Evolutionary conservation across 1,140 invertebrate species (phyloP), one percentile per base, ranked within the genome.

Genomic region (Drosophila novamexicana): DNA sequence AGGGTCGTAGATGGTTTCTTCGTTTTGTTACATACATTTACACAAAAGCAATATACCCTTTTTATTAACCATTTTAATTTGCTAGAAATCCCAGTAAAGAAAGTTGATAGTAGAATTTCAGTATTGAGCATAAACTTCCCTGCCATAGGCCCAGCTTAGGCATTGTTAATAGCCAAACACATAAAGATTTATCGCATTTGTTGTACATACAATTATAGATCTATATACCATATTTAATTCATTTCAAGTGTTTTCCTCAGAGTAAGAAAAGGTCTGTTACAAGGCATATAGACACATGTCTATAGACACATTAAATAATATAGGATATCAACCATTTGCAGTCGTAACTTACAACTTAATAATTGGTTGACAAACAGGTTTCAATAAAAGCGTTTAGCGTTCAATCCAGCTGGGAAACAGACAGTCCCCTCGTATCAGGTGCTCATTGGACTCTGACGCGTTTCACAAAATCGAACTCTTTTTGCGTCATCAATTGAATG

Each of bases 401-500:
- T 16, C 10, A 56, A 40, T n/a, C 18, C 40, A 47, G 16, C 1
- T 56, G 53, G 36, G 10, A 5, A 6, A n/a, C 6, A 22, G 18
- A 7, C 54, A 8, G 36, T 29, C 12, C 22, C n/a, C 42, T 8
- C 42, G 32, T n/a, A 34, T 44, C 18, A 42, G 18, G 37, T 66
- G 7, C 6, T 7, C 34, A 16, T 18, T 36, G 7, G 42, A 22
- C 7, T 54, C 40, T 70, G 67, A 70, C 67, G 67, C 42, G 59
- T 45, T 45, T 32, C 8, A 5, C 10, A 36, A 39, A 63, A 70
- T 54, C 50, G 18, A 63, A 69, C 22, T 29, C 22, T 9, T 54
- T 68, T 73, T 61, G 64, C 70, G 70, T 73, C 70, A 73, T 68
- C 44, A 18, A n/a, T 6, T 18, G 14, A 8, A 12, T 70, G 67